Conservation (phyloP, 2,797 vertebrate species). For the Aeoliscus strigatus region DNA sequence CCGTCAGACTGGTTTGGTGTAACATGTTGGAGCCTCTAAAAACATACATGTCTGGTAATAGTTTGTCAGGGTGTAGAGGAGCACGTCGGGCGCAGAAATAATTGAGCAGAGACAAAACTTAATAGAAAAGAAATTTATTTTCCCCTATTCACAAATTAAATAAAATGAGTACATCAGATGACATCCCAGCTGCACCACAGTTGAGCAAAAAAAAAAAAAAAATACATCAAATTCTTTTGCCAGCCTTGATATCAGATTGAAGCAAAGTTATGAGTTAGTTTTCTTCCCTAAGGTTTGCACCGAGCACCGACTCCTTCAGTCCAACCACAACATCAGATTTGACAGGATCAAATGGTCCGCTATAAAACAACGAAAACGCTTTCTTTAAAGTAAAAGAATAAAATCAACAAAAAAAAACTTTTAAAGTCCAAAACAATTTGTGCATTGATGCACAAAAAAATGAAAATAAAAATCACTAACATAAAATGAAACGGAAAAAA, state of each 20-base stretch:
- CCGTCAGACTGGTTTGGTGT: too few species aligned
- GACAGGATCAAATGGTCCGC: constrained; percentile 66
- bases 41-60: too few species aligned
- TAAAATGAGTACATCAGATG: constrained; percentile 70
- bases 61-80: too few species aligned
- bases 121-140: constrained; percentile 77
- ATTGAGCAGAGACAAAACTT: constrained; percentile 39
- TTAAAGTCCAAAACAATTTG: constrained; percentile 81
- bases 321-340: constrained; percentile 51
- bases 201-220: constrained; percentile 51
- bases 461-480: constrained; percentile 35
- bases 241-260: constrained; percentile 59
- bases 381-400: constrained; percentile 81
- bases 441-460: constrained; percentile 68
- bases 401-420: constrained; percentile 69
- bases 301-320: constrained; percentile 50
- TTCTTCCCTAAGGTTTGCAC: constrained; percentile 53
- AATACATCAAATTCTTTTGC: constrained; percentile 56
- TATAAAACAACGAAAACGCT: constrained; percentile 74
- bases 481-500: constrained; percentile 23
- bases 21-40: too few species aligned
- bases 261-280: constrained; percentile 61
- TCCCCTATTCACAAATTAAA: constrained; percentile 75
- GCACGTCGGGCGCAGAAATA: too few species aligned
- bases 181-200: constrained; percentile 74